Base-by-base conservation (phyloP, 2,888 invertebrate genomes). In the Pandemis corylana region DNA sequence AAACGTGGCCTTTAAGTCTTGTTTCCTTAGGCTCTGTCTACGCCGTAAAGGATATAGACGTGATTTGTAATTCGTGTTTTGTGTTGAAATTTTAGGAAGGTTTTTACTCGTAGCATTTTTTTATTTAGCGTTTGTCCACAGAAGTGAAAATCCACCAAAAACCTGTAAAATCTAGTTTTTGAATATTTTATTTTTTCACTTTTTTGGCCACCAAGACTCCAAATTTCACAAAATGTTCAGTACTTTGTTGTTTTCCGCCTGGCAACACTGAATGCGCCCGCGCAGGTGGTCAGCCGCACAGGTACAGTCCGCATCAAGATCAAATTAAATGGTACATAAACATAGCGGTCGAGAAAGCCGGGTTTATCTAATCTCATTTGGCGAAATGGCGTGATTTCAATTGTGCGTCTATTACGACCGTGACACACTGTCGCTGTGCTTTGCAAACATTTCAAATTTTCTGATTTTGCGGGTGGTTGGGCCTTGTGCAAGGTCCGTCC, bases 331-430 rank as follows among this genome's bases (percentile, higher is more conserved):
- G 74, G 65, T 59, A 70, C 74, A 70, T 66, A 74, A 74, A 74
- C 74, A 74, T 74, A 74, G 62, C 74, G 74, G 74, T n/a, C 68
- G 68, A 44, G 68, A 67, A 67, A 69, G 73, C 51, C n/a, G 15
- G 15, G 74, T 74, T 74, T 74, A 74, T 74, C 74, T 74, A 74
- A 74, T 74, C 74, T 74, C 74, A 70, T 74, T 74, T 74, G 69
- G 74, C 61, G 71, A 77, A 76, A 77, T 76, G 71, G 75, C 73
- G 76, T 71, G 71, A 74, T 76, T 76, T 77, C 77, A 74, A 74
- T 74, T 74, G 74, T 74, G 69, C 74, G 74, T 70, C 74, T 70
- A 77, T 76, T 76, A 74, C 75, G 78, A 68, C 71, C 46, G 62
- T 49, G 59, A 80, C 78, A 79, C 66, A 80, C 76, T 41, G 80